A percentile compares a stretch with the other conserved stretches of the same genome.
Conservation (phyloP, 2,797 vertebrate species). For the Nyctibius grandis region DNA sequence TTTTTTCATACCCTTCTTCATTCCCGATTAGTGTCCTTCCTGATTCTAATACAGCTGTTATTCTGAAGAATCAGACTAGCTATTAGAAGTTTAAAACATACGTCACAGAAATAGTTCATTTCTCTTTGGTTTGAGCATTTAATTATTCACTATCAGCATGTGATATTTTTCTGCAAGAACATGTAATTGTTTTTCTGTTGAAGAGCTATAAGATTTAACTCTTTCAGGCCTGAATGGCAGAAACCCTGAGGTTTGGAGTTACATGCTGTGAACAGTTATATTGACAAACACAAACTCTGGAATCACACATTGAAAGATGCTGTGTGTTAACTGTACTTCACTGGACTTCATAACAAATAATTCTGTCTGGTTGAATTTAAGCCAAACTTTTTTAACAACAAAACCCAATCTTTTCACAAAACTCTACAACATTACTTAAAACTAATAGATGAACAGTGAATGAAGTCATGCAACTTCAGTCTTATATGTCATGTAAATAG, state of each 20-base stretch:
- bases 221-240: not conserved
- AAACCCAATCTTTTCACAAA: not conserved
- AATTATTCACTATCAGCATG: constrained; percentile 18
- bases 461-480: not conserved
- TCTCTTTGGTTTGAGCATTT: constrained; percentile 24
- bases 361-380: not conserved
- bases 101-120: constrained; percentile 26
- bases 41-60: not conserved
- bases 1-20: not conserved
- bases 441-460: not conserved
- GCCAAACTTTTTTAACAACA: not conserved
- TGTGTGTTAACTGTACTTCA: not conserved
- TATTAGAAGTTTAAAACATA: constrained; percentile 34
- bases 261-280: not conserved
- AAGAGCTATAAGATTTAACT: not conserved
- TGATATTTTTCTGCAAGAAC: not conserved
- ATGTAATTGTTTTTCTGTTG: not conserved
- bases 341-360: not conserved
- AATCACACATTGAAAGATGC: not conserved
- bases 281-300: not conserved
- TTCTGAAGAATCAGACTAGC: constrained; percentile 10
- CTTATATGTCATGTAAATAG: not conserved
- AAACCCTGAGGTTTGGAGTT: not conserved
- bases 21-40: not conserved
- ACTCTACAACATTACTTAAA: not conserved